Conservation (phyloP, 2,113 vertebrate species). For the Tragelaphus strepsiceros region DNA sequence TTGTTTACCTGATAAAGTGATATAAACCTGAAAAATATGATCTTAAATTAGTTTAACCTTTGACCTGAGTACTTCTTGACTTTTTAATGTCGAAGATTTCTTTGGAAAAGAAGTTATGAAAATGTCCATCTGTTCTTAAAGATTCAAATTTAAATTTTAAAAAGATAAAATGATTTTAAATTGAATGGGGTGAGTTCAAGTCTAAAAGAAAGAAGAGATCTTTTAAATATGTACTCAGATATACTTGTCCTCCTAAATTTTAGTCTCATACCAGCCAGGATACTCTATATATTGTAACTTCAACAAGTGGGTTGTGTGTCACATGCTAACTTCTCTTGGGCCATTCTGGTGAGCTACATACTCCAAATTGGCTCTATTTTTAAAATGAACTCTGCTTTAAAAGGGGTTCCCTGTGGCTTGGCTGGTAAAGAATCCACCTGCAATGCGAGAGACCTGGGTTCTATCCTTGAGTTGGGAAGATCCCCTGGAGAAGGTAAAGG, state of each 20-base stretch:
- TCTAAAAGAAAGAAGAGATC: not conserved
- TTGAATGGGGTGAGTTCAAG: not conserved
- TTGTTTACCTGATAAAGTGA: not conserved
- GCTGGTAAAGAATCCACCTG: not conserved
- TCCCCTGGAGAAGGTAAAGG: not conserved
- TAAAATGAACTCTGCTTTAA: not conserved
- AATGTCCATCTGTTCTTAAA: not conserved
- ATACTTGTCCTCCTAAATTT: not conserved
- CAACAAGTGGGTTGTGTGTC: not conserved
- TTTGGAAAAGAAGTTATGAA: not conserved
- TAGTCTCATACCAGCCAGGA: not conserved
- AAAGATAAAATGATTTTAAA: not conserved
- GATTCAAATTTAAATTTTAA: not conserved
- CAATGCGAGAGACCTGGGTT: not conserved
- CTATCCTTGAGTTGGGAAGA: not conserved
- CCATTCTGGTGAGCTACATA: not conserved
- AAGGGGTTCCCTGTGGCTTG: not conserved
- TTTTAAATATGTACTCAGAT: not conserved
- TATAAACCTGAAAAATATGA: not conserved
- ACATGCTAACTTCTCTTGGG: not conserved
- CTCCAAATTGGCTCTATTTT: constrained; percentile 4
- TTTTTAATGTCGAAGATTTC: not conserved
- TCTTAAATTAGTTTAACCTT: not conserved
- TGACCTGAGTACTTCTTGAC: not conserved
- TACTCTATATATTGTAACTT: not conserved